Conservation (phyloP, 2,113 vertebrate species). For the Myotis davidii region DNA sequence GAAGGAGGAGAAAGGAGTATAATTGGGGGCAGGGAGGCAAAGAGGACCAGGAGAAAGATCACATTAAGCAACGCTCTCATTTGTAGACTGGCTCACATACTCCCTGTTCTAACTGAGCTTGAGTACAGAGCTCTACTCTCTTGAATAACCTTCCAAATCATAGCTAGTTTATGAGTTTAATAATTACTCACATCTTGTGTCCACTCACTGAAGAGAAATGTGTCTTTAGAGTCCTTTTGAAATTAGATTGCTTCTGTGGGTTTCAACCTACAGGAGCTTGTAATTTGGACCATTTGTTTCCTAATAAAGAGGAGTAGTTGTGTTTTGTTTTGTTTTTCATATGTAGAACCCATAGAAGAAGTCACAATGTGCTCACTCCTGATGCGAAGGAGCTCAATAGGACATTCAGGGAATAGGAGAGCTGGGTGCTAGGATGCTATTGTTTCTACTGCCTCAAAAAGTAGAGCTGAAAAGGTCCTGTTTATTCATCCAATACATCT, state of each 20-base stretch:
- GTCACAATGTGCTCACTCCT: background rate
- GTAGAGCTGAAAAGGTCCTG: background rate
- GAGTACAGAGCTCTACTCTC: background rate
- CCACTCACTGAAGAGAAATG: conserved; percentile 69
- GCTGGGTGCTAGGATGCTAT: background rate
- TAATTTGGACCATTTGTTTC: conserved; percentile 63
- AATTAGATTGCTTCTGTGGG: conserved; percentile 36
- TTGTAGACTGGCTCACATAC: rapidly evolving
- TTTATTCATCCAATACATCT: background rate
- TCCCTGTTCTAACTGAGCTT: background rate
- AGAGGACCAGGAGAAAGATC: background rate
- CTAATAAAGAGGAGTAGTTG: conserved; percentile 23
- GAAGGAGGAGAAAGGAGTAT: background rate
- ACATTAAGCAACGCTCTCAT: background rate
- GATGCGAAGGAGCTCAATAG: background rate
- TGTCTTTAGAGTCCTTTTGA: conserved; percentile 56
- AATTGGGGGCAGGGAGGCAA: background rate
- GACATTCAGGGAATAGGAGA: background rate
- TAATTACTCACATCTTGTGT: conserved; percentile 57
- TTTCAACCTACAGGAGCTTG: conserved; percentile 56
- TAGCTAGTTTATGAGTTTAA: conserved; percentile 65
- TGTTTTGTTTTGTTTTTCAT: background rate
- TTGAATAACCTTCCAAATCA: background rate
- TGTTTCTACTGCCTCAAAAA: background rate
- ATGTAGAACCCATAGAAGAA: background rate